Percentiles rank a stretch among this genome's conserved stretches.
phyloP scores from a whole-genome alignment of 2,888 invertebrate genomes.

The Chironomus riparius region DNA sequence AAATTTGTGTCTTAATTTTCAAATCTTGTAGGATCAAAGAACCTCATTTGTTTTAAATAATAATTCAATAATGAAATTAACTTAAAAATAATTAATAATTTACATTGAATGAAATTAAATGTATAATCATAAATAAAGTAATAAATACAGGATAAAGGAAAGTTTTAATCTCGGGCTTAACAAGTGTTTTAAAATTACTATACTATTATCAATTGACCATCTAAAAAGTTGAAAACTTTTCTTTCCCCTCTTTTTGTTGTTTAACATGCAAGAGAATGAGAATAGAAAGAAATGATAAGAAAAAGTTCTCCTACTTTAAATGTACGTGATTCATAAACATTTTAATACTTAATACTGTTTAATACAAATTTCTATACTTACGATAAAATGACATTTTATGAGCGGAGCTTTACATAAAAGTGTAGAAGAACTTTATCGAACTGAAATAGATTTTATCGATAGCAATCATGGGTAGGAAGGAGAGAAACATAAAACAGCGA shows the following conservation, averaged over 20 bases:
- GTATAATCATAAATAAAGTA: too few species aligned
- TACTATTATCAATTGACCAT: background rate
- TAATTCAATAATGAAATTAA: too few species aligned
- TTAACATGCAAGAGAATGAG: background rate
- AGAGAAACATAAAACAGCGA: too few species aligned
- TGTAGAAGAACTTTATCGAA: slow-evolving; percentile 14
- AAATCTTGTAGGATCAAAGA: too few species aligned
- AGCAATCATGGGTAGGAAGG: background rate
- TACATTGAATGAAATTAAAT: too few species aligned
- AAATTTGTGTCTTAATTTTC: too few species aligned
- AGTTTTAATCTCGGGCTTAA: too few species aligned
- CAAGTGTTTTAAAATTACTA: too few species aligned
- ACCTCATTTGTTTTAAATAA: too few species aligned
- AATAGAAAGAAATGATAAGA: background rate
- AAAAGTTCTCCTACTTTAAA: background rate
- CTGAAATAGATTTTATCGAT: slow-evolving; percentile 5
- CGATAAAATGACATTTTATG: slow-evolving; percentile 15
- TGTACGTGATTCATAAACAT: slow-evolving; percentile 16
- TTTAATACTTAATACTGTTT: background rate
- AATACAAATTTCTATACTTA: slow-evolving; percentile 1
- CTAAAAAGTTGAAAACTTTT: background rate
- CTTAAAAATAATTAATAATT: too few species aligned
- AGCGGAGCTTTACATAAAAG: background rate
- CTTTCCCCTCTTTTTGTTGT: too few species aligned
- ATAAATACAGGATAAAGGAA: too few species aligned